Base-by-base conservation (phyloP, 2,113 vertebrate genomes). In the Nerophis ophidion region DNA sequence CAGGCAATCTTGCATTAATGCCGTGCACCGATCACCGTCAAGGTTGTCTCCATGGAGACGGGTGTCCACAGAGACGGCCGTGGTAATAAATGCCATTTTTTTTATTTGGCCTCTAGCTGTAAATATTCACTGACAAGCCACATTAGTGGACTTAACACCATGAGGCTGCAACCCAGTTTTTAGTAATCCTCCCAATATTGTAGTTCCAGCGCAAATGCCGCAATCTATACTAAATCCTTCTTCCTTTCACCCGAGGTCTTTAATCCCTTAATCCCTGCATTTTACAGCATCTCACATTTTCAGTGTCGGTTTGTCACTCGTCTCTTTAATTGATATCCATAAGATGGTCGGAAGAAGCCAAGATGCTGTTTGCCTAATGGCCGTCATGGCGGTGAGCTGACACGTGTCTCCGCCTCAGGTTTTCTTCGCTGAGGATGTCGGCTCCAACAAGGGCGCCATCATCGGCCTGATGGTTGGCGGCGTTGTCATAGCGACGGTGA, bases 401-500 rank as follows among this genome's bases (percentile, higher is more conserved):
- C 52, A 0, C 2, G 52, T 42, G 36, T 47, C 0, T 19, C 57
- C 55, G 54, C 49, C 35, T 0, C 72, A 91, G 97, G 96, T 99
- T 62, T 98, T 99, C 85, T 98, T 97, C 68, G 94, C 95, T 0
- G 96, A 99, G 84, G 97, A 99, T 40, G 94, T 95, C 63, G 92
- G 95, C 79, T 96, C 95, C 76, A 99, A 99, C 89, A 99, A 98
- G 90, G 96, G 96, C 19, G 97, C 97, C 47, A 96, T 99, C 82
- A 98, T 99, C 68, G 97, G 97, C 66, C 92, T 98, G 79, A 99
- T 99, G 97, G 97, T 99, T 26, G 97, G 97, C 5, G 97, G 97
- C 5, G 92, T 99, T 65, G 95, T 99, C 88, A 99, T 99, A 88
- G 97, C 97, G 58, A 99, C 96, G 5, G 94, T 99, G 81, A 99